A percentile compares a stretch with the other conserved stretches of the same genome.
Evolutionary conservation across 2,888 invertebrate species (phyloP).

Genomic region (Panopea generosa): DNA sequence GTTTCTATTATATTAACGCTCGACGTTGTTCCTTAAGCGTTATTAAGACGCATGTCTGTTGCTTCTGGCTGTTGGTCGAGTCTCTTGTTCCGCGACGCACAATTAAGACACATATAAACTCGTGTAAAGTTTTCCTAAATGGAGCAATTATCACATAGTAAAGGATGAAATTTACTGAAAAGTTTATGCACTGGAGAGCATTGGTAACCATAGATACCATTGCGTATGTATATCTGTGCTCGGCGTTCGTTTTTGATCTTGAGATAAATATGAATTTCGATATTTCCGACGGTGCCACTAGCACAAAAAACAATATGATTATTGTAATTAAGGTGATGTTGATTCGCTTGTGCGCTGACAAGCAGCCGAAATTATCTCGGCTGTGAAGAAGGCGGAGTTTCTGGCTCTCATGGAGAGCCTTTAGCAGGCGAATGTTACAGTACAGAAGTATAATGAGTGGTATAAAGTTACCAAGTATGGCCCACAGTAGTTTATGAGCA

Average conservation of each 20-base stretch:
- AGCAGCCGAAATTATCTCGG: constrained; percentile 69
- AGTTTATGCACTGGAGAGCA: constrained; percentile 90
- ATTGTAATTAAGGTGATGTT: constrained; percentile 79
- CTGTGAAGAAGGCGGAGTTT: constrained; percentile 73
- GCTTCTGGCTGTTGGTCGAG: constrained; percentile 67
- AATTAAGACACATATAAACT: constrained; percentile 68
- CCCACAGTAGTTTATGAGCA: constrained; percentile 71
- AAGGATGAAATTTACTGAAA: constrained; percentile 92
- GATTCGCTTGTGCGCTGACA: constrained; percentile 75
- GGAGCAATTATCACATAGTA: constrained; percentile 92
- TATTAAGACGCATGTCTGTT: constrained; percentile 67
- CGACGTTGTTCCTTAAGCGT: constrained; percentile 64
- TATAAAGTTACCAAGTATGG: constrained; percentile 74
- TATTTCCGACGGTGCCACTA: constrained; percentile 80
- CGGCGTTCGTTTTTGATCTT: constrained; percentile 11
- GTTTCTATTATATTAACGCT: constrained; percentile 42
- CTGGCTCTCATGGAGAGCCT: constrained; percentile 73
- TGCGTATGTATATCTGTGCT: constrained; percentile 62
- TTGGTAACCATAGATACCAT: constrained; percentile 87
- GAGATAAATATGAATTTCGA: constrained; percentile 71
- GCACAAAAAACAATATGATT: constrained; percentile 77
- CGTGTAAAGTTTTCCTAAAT: constrained; percentile 88
- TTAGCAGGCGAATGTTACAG: constrained; percentile 77
- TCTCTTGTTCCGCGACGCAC: constrained; percentile 52
- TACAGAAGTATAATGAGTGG: constrained; percentile 73